Evolutionary conservation across 2,113 vertebrate species (phyloP).

Genomic region (Equus quagga): DNA sequence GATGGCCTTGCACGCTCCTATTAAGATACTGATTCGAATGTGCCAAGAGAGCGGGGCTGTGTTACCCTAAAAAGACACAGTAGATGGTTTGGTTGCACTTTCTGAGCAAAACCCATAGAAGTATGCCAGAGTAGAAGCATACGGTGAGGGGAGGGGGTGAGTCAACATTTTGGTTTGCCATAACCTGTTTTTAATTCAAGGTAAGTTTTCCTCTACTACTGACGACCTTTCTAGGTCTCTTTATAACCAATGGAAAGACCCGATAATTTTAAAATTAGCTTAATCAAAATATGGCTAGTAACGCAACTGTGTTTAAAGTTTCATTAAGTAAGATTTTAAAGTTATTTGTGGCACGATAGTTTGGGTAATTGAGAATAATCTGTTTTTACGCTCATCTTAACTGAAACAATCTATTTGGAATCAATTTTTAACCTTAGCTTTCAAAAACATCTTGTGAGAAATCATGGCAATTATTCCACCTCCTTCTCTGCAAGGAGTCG

Average conservation of each 20-base stretch:
- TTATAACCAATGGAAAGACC: background rate
- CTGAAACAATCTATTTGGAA: background rate
- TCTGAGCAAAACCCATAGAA: background rate
- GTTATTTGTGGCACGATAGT: background rate
- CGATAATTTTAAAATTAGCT: background rate
- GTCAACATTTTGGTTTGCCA: background rate
- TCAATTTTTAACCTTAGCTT: background rate
- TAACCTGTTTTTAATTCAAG: background rate
- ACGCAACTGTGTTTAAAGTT: background rate
- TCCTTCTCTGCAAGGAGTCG: background rate
- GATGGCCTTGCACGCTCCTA: slow-evolving; percentile 82
- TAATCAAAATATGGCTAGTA: background rate
- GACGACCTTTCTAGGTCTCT: background rate
- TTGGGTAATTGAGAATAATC: background rate
- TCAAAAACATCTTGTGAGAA: background rate
- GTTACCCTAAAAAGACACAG: slow-evolving; percentile 68
- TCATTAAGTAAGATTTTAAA: background rate
- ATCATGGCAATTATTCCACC: background rate
- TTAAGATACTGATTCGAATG: slow-evolving; percentile 82
- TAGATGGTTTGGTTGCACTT: background rate
- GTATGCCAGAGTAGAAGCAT: background rate
- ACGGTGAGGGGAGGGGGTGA: background rate
- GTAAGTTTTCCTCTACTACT: background rate
- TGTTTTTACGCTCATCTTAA: slow-evolving; percentile 43
- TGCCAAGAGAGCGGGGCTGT: slow-evolving; percentile 82